Percentiles rank a stretch among this genome's conserved stretches.
These are phyloP conservation scores for Dryomyza anilis DNA, from an alignment of 2,888 invertebrate species.

Conservation along the genomic window DNA sequence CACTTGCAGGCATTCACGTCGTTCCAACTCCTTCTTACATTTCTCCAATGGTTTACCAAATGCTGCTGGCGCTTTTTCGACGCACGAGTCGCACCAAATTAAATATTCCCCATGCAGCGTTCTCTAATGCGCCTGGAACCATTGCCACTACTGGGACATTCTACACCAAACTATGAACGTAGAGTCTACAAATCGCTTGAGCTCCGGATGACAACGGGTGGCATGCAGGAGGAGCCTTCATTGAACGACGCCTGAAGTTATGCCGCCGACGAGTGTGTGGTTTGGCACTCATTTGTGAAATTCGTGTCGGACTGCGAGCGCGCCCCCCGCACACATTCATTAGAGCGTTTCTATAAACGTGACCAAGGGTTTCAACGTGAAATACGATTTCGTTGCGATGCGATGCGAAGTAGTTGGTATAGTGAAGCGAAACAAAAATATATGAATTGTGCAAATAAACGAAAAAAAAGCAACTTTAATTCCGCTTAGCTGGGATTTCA, in stretches of 20 bases:
- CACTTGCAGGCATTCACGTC: neutral
- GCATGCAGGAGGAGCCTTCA: neutral
- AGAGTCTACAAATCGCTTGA: too few relatives aligned
- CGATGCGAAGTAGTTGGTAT: neutral
- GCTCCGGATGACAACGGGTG: neutral
- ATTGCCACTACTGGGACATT: neutral
- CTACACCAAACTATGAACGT: too few relatives aligned
- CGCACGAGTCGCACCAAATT: too few relatives aligned
- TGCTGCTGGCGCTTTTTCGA: neutral
- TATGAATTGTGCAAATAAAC: neutral
- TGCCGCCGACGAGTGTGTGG: neutral
- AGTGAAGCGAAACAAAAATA: neutral
- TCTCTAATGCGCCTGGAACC: neutral
- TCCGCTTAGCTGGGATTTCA: constrained; percentile 19
- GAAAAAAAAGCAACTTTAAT: constrained; percentile 8
- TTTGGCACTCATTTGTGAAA: constrained; percentile 7
- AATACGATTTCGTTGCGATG: constrained; percentile 13
- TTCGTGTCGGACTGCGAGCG: too few relatives aligned
- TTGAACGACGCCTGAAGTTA: neutral
- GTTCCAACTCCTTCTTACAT: too few relatives aligned
- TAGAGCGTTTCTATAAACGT: constrained; percentile 20
- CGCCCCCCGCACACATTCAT: neutral
- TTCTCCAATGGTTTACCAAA: neutral
- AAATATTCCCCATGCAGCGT: neutral
- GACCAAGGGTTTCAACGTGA: constrained; percentile 11